Base-by-base conservation (phyloP, 2,888 invertebrate species). In the Anthophora plumipes region DNA sequence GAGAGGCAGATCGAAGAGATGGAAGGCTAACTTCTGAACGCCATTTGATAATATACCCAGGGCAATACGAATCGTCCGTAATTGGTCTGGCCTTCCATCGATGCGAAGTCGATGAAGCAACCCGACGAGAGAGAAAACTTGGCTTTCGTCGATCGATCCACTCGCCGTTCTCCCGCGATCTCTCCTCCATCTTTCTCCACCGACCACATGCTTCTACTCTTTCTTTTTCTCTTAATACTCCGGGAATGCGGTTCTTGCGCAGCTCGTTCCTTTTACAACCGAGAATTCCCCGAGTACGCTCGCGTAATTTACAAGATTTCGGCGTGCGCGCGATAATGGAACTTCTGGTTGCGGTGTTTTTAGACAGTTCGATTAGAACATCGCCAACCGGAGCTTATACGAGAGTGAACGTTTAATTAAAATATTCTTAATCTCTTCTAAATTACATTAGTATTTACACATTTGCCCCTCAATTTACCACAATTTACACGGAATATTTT, bases 1-100 rank as follows among this genome's bases (percentile, higher is more conserved):
- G 63, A 75, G 75, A 76, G 83, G 31, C 4, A 80, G 83, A 86
- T 86, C 79, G 83, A 75, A 63, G 76, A 89, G 85, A 89, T 90
- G 89, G 89, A 89, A 90, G 89, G 89, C 88, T 83, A 89, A 91
- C 89, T 91, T 89, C 78, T 54, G 78, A 82, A 79, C 71, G 77
- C 79, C 86, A 85, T 88, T 86, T 86, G 88, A 90, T 90, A 89
- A 88, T 89, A 88, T 84, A 87, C 83, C 82, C 68, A 71, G 70
- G 72, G 75, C 73, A 78, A 80, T 64, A 78, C 25, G 80, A 86
- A 84, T 87, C 82, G 82, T 66, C 74, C 73, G 87, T 89, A 89
- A 90, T 91, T 91, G 89, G 85, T 66, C 78, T 46, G 85, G 81
- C 78, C 85, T 85, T 76, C 84, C 78, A 83, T 85, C 86, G 89